Evolutionary conservation across 1,140 invertebrate species (phyloP).

Genomic region (Bicyclus anynana): DNA sequence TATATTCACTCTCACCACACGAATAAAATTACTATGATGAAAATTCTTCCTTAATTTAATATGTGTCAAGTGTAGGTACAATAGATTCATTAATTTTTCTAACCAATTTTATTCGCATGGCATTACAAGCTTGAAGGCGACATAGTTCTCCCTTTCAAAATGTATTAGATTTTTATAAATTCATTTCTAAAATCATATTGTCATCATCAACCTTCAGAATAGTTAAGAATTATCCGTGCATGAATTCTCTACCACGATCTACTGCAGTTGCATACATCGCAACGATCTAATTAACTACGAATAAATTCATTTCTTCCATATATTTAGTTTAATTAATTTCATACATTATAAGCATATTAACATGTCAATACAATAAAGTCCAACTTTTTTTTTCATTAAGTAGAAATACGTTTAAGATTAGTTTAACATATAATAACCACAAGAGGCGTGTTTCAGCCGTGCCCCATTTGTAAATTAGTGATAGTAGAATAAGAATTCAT

Average conservation of each 20-base stretch:
- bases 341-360: constrained; percentile 31
- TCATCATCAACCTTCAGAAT: constrained; percentile 52
- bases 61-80: constrained; percentile 7
- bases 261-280: constrained; percentile 23
- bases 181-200: constrained; percentile 63
- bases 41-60: constrained; percentile 12
- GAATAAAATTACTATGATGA: constrained; percentile 21
- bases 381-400: constrained; percentile 20
- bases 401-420: constrained; percentile 23
- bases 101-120: constrained; percentile 27
- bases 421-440: constrained; percentile 15
- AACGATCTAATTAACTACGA: constrained; percentile 24
- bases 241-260: constrained; percentile 44
- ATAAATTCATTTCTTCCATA: constrained; percentile 30
- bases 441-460: constrained; percentile 4
- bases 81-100: neutral
- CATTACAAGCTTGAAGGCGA: constrained; percentile 28
- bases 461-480: constrained; percentile 17
- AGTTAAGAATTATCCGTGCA: constrained; percentile 44
- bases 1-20: constrained; percentile 17
- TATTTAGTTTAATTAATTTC: constrained; percentile 21
- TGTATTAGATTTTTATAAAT: constrained; percentile 38
- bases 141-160: constrained; percentile 31
- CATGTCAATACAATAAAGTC: constrained; percentile 28
- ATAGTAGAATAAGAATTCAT: constrained; percentile 48